Percentiles rank a stretch among this genome's conserved stretches.
phyloP scores from a whole-genome alignment of 1,140 invertebrate species.

The Stegodyphus dumicola region DNA sequence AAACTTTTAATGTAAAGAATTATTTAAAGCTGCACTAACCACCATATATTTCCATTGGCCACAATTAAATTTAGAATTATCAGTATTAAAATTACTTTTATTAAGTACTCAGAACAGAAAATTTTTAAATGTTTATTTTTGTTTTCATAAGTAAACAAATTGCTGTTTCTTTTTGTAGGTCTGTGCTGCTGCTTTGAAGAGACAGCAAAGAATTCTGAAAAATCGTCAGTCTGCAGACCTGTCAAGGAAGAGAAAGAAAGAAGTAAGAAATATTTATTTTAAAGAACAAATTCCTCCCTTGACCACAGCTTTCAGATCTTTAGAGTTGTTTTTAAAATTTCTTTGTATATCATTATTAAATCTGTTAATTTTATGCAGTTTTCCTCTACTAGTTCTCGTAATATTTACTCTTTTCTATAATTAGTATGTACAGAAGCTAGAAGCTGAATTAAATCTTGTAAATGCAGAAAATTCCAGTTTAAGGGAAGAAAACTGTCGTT shows the following conservation, averaged over 20 bases:
- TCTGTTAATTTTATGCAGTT: no score
- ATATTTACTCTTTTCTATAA: background rate
- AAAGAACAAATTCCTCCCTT: background rate
- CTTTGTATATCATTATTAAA: no score
- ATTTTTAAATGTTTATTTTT: no score
- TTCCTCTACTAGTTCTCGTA: background rate
- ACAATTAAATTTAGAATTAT: no score
- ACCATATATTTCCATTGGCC: no score
- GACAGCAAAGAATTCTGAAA: slow-evolving; percentile 35
- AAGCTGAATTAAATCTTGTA: slow-evolving; percentile 53
- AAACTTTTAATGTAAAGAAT: no score
- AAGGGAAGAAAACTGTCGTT: slow-evolving; percentile 47
- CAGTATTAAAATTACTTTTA: no score
- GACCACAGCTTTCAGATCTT: background rate
- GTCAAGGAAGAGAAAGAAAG: slow-evolving; percentile 34
- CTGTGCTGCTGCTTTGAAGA: slow-evolving; percentile 37
- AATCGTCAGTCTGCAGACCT: slow-evolving; percentile 40
- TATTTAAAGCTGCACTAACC: no score
- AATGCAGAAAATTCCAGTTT: slow-evolving; percentile 55
- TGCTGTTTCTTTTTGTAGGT: slow-evolving; percentile 1
- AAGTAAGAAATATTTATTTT: slow-evolving; percentile 15
- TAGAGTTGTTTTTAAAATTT: no score
- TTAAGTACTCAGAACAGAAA: no score
- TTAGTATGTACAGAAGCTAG: slow-evolving; percentile 61
- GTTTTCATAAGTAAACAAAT: no score